Conservation (phyloP, 1,140 invertebrate genomes). For the Drosophila fuyamai region DNA sequence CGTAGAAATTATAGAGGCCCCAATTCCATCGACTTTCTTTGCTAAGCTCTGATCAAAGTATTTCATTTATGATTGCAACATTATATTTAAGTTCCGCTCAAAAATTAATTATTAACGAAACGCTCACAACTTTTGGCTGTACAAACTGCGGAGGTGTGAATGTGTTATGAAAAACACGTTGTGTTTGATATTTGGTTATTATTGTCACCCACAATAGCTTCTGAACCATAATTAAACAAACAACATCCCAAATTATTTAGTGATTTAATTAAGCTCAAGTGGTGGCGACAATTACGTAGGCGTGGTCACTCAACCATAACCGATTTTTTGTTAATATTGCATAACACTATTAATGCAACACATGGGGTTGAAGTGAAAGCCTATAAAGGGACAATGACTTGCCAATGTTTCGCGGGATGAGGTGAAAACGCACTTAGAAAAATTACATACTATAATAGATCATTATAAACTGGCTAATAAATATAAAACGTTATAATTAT, state of each 20-base stretch:
- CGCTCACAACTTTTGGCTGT: background rate
- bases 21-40: too few relatives aligned
- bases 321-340: slow-evolving; percentile 29
- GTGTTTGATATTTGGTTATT: slow-evolving; percentile 17
- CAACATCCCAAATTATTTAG: slow-evolving; percentile 66
- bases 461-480: too few relatives aligned
- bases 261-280: slow-evolving; percentile 72
- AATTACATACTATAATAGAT: background rate
- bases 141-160: slow-evolving; percentile 24
- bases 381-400: slow-evolving; percentile 62
- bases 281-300: slow-evolving; percentile 49
- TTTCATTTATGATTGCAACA: too few relatives aligned
- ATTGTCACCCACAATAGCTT: slow-evolving; percentile 37
- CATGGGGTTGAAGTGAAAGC: slow-evolving; percentile 9
- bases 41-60: too few relatives aligned
- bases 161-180: slow-evolving; percentile 6
- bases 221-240: slow-evolving; percentile 10
- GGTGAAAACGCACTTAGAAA: slow-evolving; percentile 2
- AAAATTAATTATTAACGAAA: background rate
- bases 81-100: background rate
- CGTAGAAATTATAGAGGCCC: too few relatives aligned
- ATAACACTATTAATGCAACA: slow-evolving; percentile 51
- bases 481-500: too few relatives aligned
- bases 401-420: slow-evolving; percentile 19
- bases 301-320: slow-evolving; percentile 63